Conservation (phyloP, 2,113 vertebrate species). For the Butorides virescens region DNA sequence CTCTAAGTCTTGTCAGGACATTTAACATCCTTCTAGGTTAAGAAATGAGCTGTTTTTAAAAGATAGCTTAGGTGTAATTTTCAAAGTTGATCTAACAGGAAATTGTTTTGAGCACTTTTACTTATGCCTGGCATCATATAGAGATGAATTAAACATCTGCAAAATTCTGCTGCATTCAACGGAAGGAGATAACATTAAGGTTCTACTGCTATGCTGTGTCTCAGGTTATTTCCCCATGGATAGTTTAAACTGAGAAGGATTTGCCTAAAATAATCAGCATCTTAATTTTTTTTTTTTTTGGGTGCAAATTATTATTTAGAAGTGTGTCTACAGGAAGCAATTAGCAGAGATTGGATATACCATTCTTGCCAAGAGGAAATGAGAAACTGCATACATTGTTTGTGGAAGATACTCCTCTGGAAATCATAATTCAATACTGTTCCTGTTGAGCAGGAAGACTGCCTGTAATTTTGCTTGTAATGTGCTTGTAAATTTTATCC, state of each 20-base stretch:
- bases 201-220: not conserved
- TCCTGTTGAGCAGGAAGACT: slow-evolving; percentile 1
- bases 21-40: not conserved
- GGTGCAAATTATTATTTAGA: not conserved
- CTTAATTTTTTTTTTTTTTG: not conserved
- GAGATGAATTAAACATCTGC: not conserved
- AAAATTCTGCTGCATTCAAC: not conserved
- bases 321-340: not conserved
- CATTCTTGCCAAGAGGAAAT: slow-evolving; percentile 24
- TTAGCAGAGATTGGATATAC: not conserved
- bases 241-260: not conserved
- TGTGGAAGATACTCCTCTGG: slow-evolving; percentile 16
- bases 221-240: not conserved
- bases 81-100: not conserved
- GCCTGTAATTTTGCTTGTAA: not conserved
- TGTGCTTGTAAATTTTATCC: not conserved
- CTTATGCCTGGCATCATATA: not conserved
- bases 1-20: not conserved
- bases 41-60: not conserved
- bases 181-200: not conserved
- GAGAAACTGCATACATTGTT: not conserved
- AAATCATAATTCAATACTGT: slow-evolving; percentile 21
- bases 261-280: not conserved
- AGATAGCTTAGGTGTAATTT: not conserved
- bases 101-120: not conserved